phyloP scores from a whole-genome alignment of 2,113 vertebrate genomes.

The Pachyramphus minor region DNA sequence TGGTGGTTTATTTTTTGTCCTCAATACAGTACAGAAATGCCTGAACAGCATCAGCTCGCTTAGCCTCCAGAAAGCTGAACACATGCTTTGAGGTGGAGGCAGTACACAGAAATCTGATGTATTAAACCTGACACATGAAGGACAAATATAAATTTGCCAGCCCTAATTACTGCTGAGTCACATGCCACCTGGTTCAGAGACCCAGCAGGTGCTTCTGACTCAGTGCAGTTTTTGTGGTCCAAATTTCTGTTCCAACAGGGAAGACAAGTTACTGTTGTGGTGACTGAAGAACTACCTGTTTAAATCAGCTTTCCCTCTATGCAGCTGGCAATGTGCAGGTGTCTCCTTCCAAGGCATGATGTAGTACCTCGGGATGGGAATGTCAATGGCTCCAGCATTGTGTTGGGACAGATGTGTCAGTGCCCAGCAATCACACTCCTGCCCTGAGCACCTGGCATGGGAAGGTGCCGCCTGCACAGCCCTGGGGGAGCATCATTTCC shows the following conservation, averaged over 20 bases:
- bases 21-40: not conserved
- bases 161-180: not conserved
- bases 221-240: not conserved
- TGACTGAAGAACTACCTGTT: not conserved
- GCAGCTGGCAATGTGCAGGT: not conserved
- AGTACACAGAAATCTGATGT: not conserved
- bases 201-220: not conserved
- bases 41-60: not conserved
- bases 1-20: not conserved
- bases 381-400: fast-evolving
- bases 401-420: not conserved
- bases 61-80: not conserved
- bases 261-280: not conserved
- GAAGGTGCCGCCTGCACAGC: not conserved
- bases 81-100: not conserved
- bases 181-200: not conserved
- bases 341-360: not conserved
- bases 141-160: conserved; percentile 4
- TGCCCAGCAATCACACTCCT: not conserved
- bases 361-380: not conserved
- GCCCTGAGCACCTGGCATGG: not conserved
- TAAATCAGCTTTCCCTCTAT: not conserved
- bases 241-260: not conserved
- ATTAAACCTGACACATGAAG: not conserved
- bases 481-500: not conserved